Evolutionary conservation across 1,140 invertebrate genomes (phyloP).

Genomic region (Dufourea novaeangliae): DNA sequence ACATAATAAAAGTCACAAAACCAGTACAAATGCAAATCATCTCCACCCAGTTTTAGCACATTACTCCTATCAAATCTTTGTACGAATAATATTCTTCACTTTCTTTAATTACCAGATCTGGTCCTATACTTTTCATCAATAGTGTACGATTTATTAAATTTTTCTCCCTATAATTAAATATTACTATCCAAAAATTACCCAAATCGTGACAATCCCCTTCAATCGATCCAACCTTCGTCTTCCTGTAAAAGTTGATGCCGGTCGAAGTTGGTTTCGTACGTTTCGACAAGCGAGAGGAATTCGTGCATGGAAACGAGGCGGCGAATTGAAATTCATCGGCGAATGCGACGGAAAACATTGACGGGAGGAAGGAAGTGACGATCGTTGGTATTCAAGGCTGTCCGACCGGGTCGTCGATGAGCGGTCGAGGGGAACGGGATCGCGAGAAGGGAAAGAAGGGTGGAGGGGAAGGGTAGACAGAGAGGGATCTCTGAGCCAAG

Average conservation of each 20-base stretch:
- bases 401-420: slow-evolving; percentile 36
- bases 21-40: too few relatives aligned
- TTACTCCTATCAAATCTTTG: too few relatives aligned
- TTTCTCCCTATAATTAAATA: too few relatives aligned
- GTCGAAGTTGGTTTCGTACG: background rate
- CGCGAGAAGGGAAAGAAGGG: background rate
- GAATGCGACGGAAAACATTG: slow-evolving; percentile 72
- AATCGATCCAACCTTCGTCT: too few relatives aligned
- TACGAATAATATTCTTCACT: too few relatives aligned
- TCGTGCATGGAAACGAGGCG: slow-evolving; percentile 60
- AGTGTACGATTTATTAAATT: too few relatives aligned
- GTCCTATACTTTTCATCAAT: too few relatives aligned
- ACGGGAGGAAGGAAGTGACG: slow-evolving; percentile 77
- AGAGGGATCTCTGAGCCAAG: slow-evolving; percentile 67
- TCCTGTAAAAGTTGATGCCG: background rate
- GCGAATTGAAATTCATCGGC: slow-evolving; percentile 73
- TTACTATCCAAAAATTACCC: too few relatives aligned
- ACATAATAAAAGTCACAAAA: too few relatives aligned
- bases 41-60: too few relatives aligned
- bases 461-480: slow-evolving; percentile 44
- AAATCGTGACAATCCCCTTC: too few relatives aligned
- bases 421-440: background rate
- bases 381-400: slow-evolving; percentile 74
- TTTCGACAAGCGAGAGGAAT: slow-evolving; percentile 42
- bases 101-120: too few relatives aligned